Evolutionary conservation across 2,888 invertebrate species (phyloP).

Genomic region (Campopleginae sp.): DNA sequence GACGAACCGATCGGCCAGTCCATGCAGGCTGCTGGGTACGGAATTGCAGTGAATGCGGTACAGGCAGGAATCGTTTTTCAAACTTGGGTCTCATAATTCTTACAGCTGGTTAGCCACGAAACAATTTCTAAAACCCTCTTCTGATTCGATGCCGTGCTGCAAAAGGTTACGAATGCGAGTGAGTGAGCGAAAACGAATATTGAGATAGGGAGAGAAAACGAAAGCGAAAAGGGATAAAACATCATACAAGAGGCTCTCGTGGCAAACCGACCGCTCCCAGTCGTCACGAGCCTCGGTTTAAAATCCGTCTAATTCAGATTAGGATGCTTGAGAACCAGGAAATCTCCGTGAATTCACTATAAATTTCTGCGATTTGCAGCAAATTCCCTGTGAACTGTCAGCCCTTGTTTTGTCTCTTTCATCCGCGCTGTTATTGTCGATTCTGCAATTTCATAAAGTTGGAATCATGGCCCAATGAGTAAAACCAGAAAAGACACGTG

Average conservation of each 20-base stretch:
- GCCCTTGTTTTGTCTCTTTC: not conserved
- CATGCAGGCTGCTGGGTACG: conserved; percentile 42
- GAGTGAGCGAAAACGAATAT: conserved; percentile 8
- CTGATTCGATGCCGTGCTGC: conserved; percentile 17
- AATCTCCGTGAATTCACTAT: conserved; percentile 46
- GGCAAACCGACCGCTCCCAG: conserved; percentile 64
- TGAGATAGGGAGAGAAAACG: conserved; percentile 32
- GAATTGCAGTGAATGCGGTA: conserved; percentile 47
- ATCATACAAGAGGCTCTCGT: conserved; percentile 53
- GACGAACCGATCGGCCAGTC: conserved; percentile 49
- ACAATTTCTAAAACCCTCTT: conserved; percentile 69
- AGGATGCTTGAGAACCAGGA: conserved; percentile 69
- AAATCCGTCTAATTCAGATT: conserved; percentile 70
- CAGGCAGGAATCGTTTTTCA: conserved; percentile 58
- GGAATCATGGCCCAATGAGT: conserved; percentile 5
- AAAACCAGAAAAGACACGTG: not conserved
- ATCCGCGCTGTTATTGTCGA: not conserved
- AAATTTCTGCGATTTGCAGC: conserved; percentile 34
- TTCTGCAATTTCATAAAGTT: conserved; percentile 4
- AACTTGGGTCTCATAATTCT: conserved; percentile 65
- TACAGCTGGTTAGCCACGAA: conserved; percentile 69
- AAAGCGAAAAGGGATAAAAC: conserved; percentile 17
- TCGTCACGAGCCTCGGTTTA: conserved; percentile 68
- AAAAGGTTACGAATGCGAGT: conserved; percentile 36
- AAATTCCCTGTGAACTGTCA: conserved; percentile 10